Conservation (phyloP, 2,888 invertebrate genomes). For the Eurytoma californica region DNA sequence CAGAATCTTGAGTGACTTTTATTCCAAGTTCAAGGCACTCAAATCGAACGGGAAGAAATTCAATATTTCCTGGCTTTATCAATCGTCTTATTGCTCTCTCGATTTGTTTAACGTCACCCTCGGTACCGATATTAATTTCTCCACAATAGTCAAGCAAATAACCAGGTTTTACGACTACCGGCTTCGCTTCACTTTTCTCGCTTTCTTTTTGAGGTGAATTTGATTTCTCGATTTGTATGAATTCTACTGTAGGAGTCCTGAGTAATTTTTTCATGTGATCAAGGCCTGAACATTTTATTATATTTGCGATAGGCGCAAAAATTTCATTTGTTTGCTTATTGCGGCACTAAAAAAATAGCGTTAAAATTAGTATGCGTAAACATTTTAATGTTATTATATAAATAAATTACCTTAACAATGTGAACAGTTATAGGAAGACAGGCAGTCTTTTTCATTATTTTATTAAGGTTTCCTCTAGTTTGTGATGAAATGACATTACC, state of each 20-base stretch:
- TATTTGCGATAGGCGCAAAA: constrained; percentile 75
- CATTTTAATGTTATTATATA: neutral
- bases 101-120: constrained; percentile 77
- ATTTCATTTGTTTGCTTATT: constrained; percentile 71
- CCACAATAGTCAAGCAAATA: constrained; percentile 76
- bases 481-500: constrained; percentile 76
- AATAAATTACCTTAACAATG: constrained; percentile 77
- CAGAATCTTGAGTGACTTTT: constrained; percentile 72
- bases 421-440: constrained; percentile 76
- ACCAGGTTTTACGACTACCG: constrained; percentile 67
- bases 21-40: constrained; percentile 78
- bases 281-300: constrained; percentile 68
- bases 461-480: constrained; percentile 75
- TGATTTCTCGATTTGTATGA: constrained; percentile 5
- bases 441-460: constrained; percentile 75
- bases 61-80: constrained; percentile 63
- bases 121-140: constrained; percentile 74
- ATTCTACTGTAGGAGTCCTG: constrained; percentile 57
- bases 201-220: constrained; percentile 33
- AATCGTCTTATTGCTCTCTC: constrained; percentile 75
- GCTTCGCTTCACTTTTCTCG: constrained; percentile 18
- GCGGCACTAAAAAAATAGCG: constrained; percentile 66
- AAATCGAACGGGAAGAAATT: constrained; percentile 73
- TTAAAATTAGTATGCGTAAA: too few species aligned
- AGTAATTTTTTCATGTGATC: constrained; percentile 65